Base-by-base conservation (phyloP, 92 coral and sea anemone species). In the Chrysogorgia sp. region DNA sequence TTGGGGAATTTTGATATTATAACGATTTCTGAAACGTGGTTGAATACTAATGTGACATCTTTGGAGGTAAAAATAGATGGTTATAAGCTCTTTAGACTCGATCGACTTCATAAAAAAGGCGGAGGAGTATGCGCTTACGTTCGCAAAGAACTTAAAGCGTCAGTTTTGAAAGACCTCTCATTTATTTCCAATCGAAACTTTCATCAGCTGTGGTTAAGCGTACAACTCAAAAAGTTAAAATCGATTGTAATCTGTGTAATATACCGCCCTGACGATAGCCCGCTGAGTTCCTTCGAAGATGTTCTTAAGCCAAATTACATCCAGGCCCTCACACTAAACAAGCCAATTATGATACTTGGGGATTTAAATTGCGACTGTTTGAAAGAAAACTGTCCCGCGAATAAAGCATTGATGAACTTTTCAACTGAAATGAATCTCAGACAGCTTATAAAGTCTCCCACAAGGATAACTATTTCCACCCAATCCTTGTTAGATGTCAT, bases 111-210 rank as follows among this genome's bases (percentile, higher is more conserved):
- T 82, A 61, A 22, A n/a, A n/a, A n/a, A n/a, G n/a, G n/a, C n/a
- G n/a, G n/a, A n/a, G n/a, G n/a, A n/a, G n/a, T n/a, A n/a, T 86
- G 90, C 35, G 87, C 84, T 15, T 86, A 86, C 40, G 41, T 76
- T 26, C 86, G 90, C 58, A 86, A n/a, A n/a, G n/a, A n/a, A n/a
- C n/a, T n/a, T n/a, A n/a, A n/a, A n/a, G n/a, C n/a, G n/a, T n/a
- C n/a, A 25, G 72, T 82, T 0, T 32, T 86, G 19, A 86, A 86
- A 52, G 63, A 59, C 19, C 25, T 82, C 10, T 53, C 86, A 1
- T 22, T 3, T 0, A 81, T 81, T 34, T 81, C 89, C 45, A 82
- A 80, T 1, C 7, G 66, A 9, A 75, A 76, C 52, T 76, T 86
- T 53, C 90, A 86, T 29, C 86, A 81, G 77, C 83, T 86, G 26